Percentiles rank a stretch among this genome's conserved stretches.
phyloP scores from a whole-genome alignment of 2,888 invertebrate genomes.

The Himalopsyche anomala region DNA sequence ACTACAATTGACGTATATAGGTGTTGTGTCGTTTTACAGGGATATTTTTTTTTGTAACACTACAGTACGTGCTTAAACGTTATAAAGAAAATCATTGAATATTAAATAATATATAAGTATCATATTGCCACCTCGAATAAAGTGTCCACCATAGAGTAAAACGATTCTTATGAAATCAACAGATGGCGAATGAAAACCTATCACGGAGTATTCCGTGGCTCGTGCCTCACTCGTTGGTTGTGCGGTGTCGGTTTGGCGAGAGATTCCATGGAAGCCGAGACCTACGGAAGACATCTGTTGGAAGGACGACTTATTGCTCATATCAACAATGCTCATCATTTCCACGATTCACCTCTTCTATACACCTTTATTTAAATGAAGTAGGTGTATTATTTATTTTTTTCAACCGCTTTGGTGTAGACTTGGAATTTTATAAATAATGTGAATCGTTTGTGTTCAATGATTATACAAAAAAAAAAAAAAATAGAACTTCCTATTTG shows the following conservation, averaged over 20 bases:
- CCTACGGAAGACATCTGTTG: constrained; percentile 89
- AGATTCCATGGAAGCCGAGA: constrained; percentile 87
- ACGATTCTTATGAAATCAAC: constrained; percentile 60
- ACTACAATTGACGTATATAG: no score
- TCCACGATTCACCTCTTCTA: constrained; percentile 87
- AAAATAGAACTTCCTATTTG: no score
- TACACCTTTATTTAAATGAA: constrained; percentile 81
- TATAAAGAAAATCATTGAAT: no score
- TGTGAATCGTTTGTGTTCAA: no score
- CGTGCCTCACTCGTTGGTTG: constrained; percentile 91
- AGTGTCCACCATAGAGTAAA: neutral
- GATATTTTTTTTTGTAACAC: no score
- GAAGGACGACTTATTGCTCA: constrained; percentile 91
- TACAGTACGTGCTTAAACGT: no score
- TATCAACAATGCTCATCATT: constrained; percentile 89
- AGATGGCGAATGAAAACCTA: constrained; percentile 90
- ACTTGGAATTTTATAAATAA: no score
- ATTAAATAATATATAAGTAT: no score
- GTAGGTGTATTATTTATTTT: neutral
- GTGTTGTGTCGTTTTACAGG: no score
- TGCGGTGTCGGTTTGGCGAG: constrained; percentile 86
- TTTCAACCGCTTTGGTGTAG: no score
- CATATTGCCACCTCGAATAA: no score
- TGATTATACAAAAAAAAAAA: no score
- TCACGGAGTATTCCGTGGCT: constrained; percentile 88